Percentiles rank a stretch among this genome's conserved stretches.
These are phyloP conservation scores for Apostichopus leukothele DNA, from an alignment of 53 echinoderm and acorn worm species.

Conservation along the genomic window DNA sequence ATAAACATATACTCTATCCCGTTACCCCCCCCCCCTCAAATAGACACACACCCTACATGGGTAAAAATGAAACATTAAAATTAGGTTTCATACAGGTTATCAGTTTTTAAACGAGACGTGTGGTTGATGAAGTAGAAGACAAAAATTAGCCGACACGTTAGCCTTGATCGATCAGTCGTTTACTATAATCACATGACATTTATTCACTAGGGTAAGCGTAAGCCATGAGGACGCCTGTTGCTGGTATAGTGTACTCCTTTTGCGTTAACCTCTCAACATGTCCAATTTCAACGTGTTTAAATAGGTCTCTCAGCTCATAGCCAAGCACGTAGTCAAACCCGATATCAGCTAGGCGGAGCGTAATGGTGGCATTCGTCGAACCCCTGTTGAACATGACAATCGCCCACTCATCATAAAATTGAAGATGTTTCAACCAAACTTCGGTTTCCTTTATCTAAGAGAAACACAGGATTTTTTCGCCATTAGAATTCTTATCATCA, in stretches of 20 bases:
- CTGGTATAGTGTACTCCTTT: conserved; percentile 68
- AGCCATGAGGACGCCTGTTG: conserved; percentile 62
- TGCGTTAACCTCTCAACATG: conserved; percentile 55
- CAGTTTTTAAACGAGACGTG: no score
- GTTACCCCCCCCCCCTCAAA: no score
- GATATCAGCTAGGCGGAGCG: conserved; percentile 63
- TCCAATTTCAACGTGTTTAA: conserved; percentile 68
- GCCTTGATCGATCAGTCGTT: no score
- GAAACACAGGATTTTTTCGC: neutral
- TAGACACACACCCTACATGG: no score
- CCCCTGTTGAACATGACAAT: conserved; percentile 65
- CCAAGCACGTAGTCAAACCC: conserved; percentile 68
- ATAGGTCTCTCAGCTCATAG: conserved; percentile 65
- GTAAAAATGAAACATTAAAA: no score
- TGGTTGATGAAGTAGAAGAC: no score
- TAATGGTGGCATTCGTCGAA: conserved; percentile 51
- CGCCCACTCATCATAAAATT: conserved; percentile 61
- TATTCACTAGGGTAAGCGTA: conserved; percentile 80
- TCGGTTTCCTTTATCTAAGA: conserved; percentile 58
- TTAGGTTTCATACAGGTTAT: no score
- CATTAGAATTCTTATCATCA: neutral
- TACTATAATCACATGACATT: neutral
- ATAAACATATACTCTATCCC: no score
- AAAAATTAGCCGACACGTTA: no score
- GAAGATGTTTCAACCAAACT: conserved; percentile 65